Evolutionary conservation across 2,113 vertebrate species (phyloP).

Genomic region (Oryzias celebensis): DNA sequence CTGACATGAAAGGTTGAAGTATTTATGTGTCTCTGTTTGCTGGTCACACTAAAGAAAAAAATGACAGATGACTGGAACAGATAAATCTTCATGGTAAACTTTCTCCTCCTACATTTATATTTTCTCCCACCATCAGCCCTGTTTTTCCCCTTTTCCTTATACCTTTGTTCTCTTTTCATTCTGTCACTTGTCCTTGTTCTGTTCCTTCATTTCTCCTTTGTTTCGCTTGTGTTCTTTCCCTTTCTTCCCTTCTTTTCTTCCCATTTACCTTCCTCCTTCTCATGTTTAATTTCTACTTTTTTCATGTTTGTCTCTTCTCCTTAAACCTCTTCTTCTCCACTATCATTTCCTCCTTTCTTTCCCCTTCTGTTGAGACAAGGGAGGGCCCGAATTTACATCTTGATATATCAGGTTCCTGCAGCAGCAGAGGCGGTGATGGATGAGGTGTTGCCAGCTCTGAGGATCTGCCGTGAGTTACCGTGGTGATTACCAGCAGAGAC

Average conservation of each 20-base stretch:
- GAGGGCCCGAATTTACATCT: slow-evolving; percentile 70
- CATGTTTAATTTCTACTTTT: not conserved
- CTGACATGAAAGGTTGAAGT: no score
- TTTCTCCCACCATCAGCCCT: slow-evolving; percentile 4
- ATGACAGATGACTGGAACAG: slow-evolving; percentile 57
- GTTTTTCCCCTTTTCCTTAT: not conserved
- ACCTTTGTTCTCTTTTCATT: not conserved
- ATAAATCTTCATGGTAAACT: slow-evolving; percentile 38
- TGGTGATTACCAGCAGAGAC: slow-evolving; percentile 75
- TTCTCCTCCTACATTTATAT: slow-evolving; percentile 10
- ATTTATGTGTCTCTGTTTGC: slow-evolving; percentile 6
- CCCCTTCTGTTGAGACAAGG: slow-evolving; percentile 28
- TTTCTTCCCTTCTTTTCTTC: not conserved
- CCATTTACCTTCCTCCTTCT: not conserved
- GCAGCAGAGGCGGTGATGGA: slow-evolving; percentile 68
- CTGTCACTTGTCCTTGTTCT: not conserved
- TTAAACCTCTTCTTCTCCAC: not conserved
- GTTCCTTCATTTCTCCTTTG: not conserved
- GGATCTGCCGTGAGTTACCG: slow-evolving; percentile 72
- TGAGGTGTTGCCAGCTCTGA: slow-evolving; percentile 53
- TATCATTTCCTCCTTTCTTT: not conserved
- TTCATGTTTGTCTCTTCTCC: not conserved
- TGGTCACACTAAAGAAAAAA: slow-evolving; percentile 21
- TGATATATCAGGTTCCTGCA: slow-evolving; percentile 66
- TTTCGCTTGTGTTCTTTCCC: no score